phyloP scores from a whole-genome alignment of 2,888 invertebrate genomes.

The Syritta pipiens region DNA sequence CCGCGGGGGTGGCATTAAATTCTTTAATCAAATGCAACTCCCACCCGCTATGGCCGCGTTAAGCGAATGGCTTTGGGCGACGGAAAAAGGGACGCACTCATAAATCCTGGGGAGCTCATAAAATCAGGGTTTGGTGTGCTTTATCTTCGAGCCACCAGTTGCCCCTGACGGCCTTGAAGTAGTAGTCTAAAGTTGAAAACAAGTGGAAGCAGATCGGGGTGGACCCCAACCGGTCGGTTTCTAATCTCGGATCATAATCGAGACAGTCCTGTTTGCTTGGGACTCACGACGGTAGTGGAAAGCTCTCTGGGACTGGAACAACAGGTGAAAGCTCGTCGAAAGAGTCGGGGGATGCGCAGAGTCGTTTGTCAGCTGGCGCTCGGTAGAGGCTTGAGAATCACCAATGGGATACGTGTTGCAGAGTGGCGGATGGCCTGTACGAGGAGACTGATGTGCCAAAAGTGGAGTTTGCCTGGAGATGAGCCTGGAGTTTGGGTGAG shows the following conservation, averaged over 20 bases:
- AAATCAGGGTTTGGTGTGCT: constrained; percentile 15
- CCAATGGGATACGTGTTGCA: constrained; percentile 8
- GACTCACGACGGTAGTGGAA: too few relatives aligned
- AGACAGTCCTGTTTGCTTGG: background rate
- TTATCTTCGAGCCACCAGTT: constrained; percentile 37
- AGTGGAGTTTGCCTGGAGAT: too few relatives aligned
- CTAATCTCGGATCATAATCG: constrained; percentile 27
- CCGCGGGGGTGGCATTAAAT: constrained; percentile 9
- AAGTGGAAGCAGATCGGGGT: background rate
- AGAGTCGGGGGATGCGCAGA: constrained; percentile 54
- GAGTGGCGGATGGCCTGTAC: background rate
- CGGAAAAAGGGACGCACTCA: too few relatives aligned
- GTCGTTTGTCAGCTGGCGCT: constrained; percentile 35
- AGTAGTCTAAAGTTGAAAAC: constrained; percentile 5
- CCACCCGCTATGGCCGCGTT: too few relatives aligned
- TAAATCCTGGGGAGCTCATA: constrained; percentile 21
- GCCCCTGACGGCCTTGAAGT: constrained; percentile 11
- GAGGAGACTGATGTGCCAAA: too few relatives aligned
- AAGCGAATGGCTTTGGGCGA: too few relatives aligned
- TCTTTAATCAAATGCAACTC: constrained; percentile 32
- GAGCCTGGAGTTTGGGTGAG: too few relatives aligned
- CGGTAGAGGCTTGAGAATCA: constrained; percentile 23
- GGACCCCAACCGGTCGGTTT: background rate
- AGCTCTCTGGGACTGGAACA: too few relatives aligned
- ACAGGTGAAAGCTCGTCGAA: constrained; percentile 48